A percentile compares a stretch with the other conserved stretches of the same genome.
Conservation (phyloP, 2,888 invertebrate genomes). For the Drosophila flavopinicola region DNA sequence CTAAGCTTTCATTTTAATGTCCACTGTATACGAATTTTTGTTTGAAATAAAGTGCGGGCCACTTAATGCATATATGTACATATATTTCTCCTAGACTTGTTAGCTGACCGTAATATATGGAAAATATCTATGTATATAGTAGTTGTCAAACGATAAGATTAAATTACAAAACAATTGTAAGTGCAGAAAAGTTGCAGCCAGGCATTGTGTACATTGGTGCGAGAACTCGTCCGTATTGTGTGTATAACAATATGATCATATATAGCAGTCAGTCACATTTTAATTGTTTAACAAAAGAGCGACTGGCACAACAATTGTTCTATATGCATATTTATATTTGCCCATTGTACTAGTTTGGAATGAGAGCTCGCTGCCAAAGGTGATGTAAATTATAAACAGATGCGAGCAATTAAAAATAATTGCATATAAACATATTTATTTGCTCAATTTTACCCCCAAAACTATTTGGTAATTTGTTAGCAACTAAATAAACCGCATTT, state of each 20-base stretch:
- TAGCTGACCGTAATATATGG: constrained; percentile 7
- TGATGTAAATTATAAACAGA: constrained; percentile 49
- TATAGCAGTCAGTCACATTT: constrained; percentile 40
- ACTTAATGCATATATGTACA: no score
- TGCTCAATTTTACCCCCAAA: not conserved
- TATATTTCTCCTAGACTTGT: not conserved
- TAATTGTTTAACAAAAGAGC: constrained; percentile 73
- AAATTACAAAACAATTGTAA: constrained; percentile 67
- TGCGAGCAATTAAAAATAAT: constrained; percentile 42
- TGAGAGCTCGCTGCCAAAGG: constrained; percentile 29
- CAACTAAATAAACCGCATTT: no score
- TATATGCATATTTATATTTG: constrained; percentile 54
- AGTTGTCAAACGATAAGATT: constrained; percentile 74
- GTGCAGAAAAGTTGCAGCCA: constrained; percentile 22
- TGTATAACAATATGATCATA: constrained; percentile 24
- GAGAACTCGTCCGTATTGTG: constrained; percentile 13
- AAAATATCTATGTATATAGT: constrained; percentile 44
- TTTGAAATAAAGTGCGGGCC: no score
- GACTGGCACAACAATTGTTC: constrained; percentile 43
- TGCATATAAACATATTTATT: constrained; percentile 4
- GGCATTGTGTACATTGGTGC: constrained; percentile 23
- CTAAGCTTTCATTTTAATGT: not conserved
- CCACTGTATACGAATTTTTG: not conserved
- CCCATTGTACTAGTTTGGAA: constrained; percentile 38
- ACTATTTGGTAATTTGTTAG: not conserved